Evolutionary conservation across 2,113 vertebrate species (phyloP).

Genomic region (Struthidea cinerea): DNA sequence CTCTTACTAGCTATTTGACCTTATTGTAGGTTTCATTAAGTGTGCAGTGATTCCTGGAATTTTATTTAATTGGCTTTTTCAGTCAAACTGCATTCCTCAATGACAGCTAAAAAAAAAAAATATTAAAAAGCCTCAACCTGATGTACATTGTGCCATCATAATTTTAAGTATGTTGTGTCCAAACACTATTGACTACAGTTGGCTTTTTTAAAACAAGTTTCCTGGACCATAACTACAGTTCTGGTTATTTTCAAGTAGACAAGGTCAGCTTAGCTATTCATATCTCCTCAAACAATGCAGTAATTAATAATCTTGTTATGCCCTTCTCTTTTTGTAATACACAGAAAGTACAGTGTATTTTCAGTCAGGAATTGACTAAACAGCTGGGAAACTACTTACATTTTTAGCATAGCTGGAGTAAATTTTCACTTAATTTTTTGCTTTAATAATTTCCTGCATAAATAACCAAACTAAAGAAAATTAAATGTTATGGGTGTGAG

Average conservation of each 20-base stretch:
- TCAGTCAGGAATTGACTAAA: neutral
- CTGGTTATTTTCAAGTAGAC: neutral
- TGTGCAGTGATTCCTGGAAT: neutral
- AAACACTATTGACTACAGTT: neutral
- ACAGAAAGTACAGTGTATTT: neutral
- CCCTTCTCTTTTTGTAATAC: neutral
- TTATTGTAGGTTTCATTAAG: neutral
- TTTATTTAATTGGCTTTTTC: neutral
- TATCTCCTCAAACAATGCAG: neutral
- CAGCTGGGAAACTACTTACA: neutral
- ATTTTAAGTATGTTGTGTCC: neutral
- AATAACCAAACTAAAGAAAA: constrained; percentile 40
- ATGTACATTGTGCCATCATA: neutral
- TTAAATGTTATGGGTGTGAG: neutral
- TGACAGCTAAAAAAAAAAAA: neutral
- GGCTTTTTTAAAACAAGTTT: neutral
- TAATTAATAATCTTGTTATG: neutral
- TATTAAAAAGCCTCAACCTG: neutral
- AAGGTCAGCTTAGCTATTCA: neutral
- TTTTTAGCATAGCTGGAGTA: neutral
- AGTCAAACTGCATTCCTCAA: neutral
- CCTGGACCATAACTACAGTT: neutral
- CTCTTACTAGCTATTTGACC: neutral
- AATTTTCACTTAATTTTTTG: neutral
- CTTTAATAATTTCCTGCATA: constrained; percentile 2